Conservation (phyloP, 1,140 invertebrate species). For the Agrypnia vestita region DNA sequence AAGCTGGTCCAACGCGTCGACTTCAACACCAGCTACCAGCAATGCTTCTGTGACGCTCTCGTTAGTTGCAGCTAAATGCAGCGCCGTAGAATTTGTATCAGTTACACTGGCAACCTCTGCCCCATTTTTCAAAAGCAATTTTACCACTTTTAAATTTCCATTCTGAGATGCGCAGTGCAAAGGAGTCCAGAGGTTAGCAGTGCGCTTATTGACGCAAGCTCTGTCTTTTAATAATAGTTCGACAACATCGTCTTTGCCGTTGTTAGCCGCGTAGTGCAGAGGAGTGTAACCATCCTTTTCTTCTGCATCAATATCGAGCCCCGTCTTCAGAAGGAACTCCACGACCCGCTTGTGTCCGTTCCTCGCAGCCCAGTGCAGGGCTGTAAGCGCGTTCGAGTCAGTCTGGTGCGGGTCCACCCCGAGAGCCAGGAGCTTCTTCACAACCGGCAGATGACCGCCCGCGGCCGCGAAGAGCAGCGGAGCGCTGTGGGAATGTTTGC, state of each 20-base stretch:
- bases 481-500: background rate
- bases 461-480: too few relatives aligned
- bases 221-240: too few relatives aligned
- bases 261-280: background rate
- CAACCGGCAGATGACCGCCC: background rate
- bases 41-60: too few relatives aligned
- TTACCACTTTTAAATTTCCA: background rate
- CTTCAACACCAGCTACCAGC: too few relatives aligned
- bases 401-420: background rate
- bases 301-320: background rate
- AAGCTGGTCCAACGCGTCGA: too few relatives aligned
- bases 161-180: background rate
- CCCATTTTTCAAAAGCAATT: constrained; percentile 1
- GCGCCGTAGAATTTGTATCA: background rate
- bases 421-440: background rate
- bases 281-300: background rate
- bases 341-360: background rate
- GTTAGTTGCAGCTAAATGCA: background rate
- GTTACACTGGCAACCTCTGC: background rate
- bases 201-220: too few relatives aligned
- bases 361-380: background rate
- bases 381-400: background rate
- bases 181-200: too few relatives aligned
- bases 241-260: too few relatives aligned
- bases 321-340: background rate